phyloP scores from a whole-genome alignment of 2,797 vertebrate genomes.

The Sebastiscus albofasciatus region DNA sequence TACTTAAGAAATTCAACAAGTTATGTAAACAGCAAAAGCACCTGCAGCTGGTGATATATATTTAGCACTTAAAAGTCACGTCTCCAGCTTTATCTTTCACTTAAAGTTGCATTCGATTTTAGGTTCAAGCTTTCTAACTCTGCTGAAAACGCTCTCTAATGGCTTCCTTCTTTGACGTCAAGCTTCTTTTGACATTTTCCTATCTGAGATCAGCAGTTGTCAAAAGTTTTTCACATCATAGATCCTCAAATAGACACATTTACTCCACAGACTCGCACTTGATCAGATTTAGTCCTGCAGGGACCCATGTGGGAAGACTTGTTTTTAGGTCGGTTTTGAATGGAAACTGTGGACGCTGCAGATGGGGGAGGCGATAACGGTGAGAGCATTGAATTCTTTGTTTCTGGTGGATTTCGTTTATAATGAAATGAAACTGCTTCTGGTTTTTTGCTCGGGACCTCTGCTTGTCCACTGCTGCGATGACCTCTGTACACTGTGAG shows the following conservation, averaged over 20 bases:
- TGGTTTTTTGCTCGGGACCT: neutral
- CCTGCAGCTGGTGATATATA: conserved; percentile 9
- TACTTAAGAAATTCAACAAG: neutral
- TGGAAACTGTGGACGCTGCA: conserved; percentile 19
- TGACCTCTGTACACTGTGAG: conserved; percentile 3
- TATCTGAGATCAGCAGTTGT: conserved; percentile 42
- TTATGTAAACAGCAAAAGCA: conserved; percentile 1
- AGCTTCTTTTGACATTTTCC: conserved; percentile 44
- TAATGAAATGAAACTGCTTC: neutral
- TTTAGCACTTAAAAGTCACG: neutral
- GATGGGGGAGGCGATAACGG: conserved; percentile 20
- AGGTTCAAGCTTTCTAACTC: neutral
- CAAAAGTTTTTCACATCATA: conserved; percentile 31
- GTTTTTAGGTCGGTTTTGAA: conserved; percentile 36
- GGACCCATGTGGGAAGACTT: conserved; percentile 2
- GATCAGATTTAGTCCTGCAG: conserved; percentile 36
- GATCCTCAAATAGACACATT: conserved; percentile 16
- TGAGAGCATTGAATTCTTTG: conserved; percentile 1
- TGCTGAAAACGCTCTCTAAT: conserved; percentile 7
- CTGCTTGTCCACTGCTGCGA: conserved; percentile 1
- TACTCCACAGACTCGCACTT: conserved; percentile 15
- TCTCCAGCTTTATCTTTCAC: conserved; percentile 5
- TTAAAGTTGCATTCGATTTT: conserved; percentile 15
- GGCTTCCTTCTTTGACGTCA: conserved; percentile 27
- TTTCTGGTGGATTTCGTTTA: neutral